These are phyloP conservation scores for Bibio marci DNA, from an alignment of 2,888 invertebrate species.

Conservation along the genomic window DNA sequence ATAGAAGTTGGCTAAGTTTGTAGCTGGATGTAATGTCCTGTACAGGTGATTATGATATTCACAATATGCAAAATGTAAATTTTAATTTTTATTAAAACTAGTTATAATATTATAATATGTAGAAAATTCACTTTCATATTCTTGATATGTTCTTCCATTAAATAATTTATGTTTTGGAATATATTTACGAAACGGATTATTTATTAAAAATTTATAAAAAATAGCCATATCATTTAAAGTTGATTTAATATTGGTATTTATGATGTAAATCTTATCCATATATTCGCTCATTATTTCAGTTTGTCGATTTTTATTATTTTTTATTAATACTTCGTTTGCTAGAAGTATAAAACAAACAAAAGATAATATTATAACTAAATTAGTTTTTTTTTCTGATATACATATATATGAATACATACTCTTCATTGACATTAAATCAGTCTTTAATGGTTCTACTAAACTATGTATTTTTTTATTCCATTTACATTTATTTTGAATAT, in stretches of 20 bases:
- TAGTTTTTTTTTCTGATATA: no score
- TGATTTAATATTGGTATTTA: conserved; percentile 16
- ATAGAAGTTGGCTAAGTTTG: no score
- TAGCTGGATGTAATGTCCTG: no score
- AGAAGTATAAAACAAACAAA: not conserved
- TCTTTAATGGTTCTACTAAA: no score
- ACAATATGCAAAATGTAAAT: no score
- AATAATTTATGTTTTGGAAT: conserved; percentile 19
- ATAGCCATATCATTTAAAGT: conserved; percentile 17
- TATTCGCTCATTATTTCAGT: conserved; percentile 21
- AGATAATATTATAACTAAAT: not conserved
- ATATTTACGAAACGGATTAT: conserved; percentile 22
- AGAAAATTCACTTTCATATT: conserved; percentile 23
- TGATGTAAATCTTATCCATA: conserved; percentile 21
- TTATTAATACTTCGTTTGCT: conserved; percentile 1
- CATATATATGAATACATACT: no score
- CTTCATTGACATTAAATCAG: no score
- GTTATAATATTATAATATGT: conserved; percentile 24
- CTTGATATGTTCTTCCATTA: conserved; percentile 21
- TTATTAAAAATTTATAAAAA: conserved; percentile 19
- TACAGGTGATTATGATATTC: no score
- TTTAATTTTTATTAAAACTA: no score
- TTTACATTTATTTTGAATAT: no score
- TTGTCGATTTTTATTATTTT: conserved; percentile 12
- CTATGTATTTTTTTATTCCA: no score